Base-by-base conservation (phyloP, 2,113 vertebrate genomes). In the Burhinus bistriatus region DNA sequence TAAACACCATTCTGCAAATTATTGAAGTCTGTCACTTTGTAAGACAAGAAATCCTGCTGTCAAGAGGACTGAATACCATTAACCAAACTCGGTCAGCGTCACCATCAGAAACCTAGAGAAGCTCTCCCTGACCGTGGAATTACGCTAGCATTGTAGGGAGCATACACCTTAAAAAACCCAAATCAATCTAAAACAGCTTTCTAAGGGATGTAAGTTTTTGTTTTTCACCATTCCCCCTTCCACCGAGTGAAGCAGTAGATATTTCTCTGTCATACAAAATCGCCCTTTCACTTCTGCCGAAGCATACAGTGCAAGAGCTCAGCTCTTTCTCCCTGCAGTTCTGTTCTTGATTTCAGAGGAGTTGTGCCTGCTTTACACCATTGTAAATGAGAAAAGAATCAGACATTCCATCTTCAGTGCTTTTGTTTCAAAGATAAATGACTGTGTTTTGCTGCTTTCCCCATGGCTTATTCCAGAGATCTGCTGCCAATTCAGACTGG, bases 341-440 rank as follows among this genome's bases (percentile, higher is more conserved):
- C 68, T 62, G 34, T 42, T 85, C 62, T 77, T 14, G 1, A 1
- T 90, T 83, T 80, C 83, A 79, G 72, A 71, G 70, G 40, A 81
- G 42, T 4, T 38, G 44, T 44, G 72, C 36, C 80, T 93, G 68
- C 89, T 87, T 92, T 77, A 38, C 54, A 69, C 80, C 87, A 77
- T 72, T 32, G 57, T 47, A 44, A 66, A 77, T 2, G 36, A 81
- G 83, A 42, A 61, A 27, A 69, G 80, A 94, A 69, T 81, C 86
- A 86, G 71, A 83, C 89, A 87, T 92, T 90, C 76, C 83, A 77
- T 81, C 89, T 83, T 92, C 70, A 75, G 52, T 13, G 80, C 93
- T 91, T 96, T 97, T 96, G 94, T 95, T 95, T 70, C 89, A 42
- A 54, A 93, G 94, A 95, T 94, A 92, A 97, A 97, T 95, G 80